Conservation (phyloP, 2,888 invertebrate species). For the Amphipoea oculea region DNA sequence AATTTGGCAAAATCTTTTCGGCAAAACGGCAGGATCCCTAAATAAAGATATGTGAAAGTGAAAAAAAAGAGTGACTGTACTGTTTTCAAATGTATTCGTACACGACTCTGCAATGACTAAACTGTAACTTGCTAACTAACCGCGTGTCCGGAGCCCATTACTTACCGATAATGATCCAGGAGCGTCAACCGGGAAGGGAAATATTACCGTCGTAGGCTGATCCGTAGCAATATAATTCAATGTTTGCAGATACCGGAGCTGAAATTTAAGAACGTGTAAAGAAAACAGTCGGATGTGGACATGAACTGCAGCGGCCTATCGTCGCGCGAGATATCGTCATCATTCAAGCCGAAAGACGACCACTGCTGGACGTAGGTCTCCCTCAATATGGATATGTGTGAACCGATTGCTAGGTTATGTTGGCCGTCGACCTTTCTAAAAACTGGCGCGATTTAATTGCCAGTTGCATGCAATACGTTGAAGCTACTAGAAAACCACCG, state of each 20-base stretch:
- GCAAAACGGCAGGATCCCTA: too few species aligned
- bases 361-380: too few species aligned
- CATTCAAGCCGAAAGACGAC: too few species aligned
- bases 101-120: not conserved
- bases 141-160: not conserved
- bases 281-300: not conserved
- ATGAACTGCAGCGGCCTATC: not conserved
- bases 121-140: not conserved
- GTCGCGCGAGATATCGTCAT: not conserved
- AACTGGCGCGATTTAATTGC: too few species aligned
- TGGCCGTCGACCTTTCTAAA: not conserved
- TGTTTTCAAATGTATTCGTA: not conserved
- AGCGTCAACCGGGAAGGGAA: slow-evolving; percentile 78
- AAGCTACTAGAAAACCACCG: not conserved
- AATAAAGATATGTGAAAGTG: not conserved
- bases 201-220: slow-evolving; percentile 75
- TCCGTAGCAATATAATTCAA: slow-evolving; percentile 75
- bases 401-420: not conserved
- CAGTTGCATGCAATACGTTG: not conserved
- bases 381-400: not conserved
- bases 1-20: too few species aligned
- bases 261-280: slow-evolving; percentile 61
- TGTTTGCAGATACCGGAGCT: slow-evolving; percentile 81
- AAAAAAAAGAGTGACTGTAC: not conserved
- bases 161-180: slow-evolving; percentile 45